These are phyloP conservation scores for Drosophila kambysellisi DNA, from an alignment of 2,888 invertebrate genomes.

Conservation along the genomic window DNA sequence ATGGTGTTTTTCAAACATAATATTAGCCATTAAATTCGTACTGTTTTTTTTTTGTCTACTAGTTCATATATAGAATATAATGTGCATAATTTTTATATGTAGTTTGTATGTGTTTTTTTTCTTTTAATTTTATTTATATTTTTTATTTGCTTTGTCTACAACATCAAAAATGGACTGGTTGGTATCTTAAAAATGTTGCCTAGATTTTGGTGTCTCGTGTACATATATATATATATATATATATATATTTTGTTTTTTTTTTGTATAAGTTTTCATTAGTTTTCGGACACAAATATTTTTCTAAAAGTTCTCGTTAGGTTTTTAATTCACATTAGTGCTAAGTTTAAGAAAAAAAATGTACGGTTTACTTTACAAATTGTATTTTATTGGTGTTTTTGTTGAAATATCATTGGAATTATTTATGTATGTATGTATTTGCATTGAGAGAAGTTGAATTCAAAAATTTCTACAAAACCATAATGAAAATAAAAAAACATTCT, in stretches of 20 bases:
- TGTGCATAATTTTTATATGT: slow-evolving; percentile 17
- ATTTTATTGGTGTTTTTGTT: slow-evolving; percentile 33
- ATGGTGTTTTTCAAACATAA: slow-evolving; percentile 28
- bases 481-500: slow-evolving; percentile 11
- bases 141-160: slow-evolving; percentile 45
- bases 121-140: not conserved
- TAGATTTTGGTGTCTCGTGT: slow-evolving; percentile 34
- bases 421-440: slow-evolving; percentile 25
- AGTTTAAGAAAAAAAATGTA: slow-evolving; percentile 10
- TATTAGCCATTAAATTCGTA: slow-evolving; percentile 68
- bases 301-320: slow-evolving; percentile 61
- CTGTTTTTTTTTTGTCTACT: slow-evolving; percentile 31
- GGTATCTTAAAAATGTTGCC: slow-evolving; percentile 31
- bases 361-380: slow-evolving; percentile 44
- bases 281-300: slow-evolving; percentile 58
- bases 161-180: slow-evolving; percentile 75
- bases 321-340: slow-evolving; percentile 17
- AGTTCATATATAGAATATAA: slow-evolving; percentile 13
- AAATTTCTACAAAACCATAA: slow-evolving; percentile 9
- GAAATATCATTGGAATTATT: slow-evolving; percentile 45
- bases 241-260: not conserved
- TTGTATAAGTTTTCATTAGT: slow-evolving; percentile 38
- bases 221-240: slow-evolving; percentile 18
- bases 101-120: slow-evolving; percentile 10
- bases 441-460: slow-evolving; percentile 9